Conservation (phyloP, 2,113 vertebrate genomes). For the Cercopithecus mona region DNA sequence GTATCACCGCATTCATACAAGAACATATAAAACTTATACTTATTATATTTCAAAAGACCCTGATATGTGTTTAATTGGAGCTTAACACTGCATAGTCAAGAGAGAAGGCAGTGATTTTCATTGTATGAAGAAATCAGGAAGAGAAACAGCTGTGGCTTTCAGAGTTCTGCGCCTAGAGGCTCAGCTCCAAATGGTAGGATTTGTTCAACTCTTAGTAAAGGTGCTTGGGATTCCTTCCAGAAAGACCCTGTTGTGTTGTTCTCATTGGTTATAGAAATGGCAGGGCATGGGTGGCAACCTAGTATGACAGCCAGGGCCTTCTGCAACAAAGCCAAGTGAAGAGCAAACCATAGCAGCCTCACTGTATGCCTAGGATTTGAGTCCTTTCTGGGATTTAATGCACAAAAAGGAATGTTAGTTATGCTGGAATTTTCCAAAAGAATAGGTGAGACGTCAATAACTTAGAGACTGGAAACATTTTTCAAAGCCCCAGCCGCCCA, state of each 20-base stretch:
- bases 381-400: not conserved
- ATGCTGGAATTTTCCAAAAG: not conserved
- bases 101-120: not conserved
- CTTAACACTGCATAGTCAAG: not conserved
- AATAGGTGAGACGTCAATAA: not conserved
- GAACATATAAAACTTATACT: not conserved
- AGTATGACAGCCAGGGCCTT: not conserved
- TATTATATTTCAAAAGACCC: not conserved
- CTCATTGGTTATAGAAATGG: not conserved
- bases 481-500: not conserved
- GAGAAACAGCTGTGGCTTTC: not conserved
- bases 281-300: not conserved
- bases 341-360: not conserved
- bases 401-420: not conserved
- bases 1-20: not conserved
- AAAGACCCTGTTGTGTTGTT: not conserved
- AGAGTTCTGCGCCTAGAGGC: not conserved
- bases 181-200: not conserved
- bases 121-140: not conserved
- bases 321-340: not conserved
- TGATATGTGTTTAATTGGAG: not conserved
- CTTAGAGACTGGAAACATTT: constrained; percentile 15
- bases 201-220: not conserved
- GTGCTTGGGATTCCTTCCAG: not conserved
- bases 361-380: not conserved